These are phyloP conservation scores for Perdita meconis DNA, from an alignment of 2,888 invertebrate genomes.

Conservation along the genomic window DNA sequence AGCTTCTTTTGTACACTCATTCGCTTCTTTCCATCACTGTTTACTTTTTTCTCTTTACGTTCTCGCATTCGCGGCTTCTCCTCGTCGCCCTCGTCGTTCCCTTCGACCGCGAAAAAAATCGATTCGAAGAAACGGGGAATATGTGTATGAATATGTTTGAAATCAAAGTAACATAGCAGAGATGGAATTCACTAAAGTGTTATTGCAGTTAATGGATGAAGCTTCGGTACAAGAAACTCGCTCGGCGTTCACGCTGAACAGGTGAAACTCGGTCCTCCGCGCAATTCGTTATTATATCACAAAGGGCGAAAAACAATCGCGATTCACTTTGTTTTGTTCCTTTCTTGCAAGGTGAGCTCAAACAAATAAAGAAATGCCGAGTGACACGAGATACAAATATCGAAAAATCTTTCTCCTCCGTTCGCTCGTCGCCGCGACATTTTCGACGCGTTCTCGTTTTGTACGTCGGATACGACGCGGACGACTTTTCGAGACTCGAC, in stretches of 20 bases:
- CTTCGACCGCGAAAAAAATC: neutral
- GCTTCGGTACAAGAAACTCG: slow-evolving; percentile 42
- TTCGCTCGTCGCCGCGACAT: slow-evolving; percentile 22
- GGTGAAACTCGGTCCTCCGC: slow-evolving; percentile 23
- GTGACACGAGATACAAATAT: neutral
- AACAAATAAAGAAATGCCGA: slow-evolving; percentile 6
- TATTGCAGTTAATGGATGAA: slow-evolving; percentile 48
- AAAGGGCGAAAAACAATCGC: slow-evolving; percentile 27
- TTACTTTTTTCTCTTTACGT: too few species aligned
- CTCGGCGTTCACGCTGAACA: slow-evolving; percentile 16
- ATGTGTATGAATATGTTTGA: neutral
- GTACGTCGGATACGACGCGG: slow-evolving; percentile 29
- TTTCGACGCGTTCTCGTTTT: slow-evolving; percentile 50
- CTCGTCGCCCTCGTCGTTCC: neutral
- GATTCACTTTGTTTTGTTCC: slow-evolving; percentile 2
- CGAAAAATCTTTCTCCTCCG: slow-evolving; percentile 1
- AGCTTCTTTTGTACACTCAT: slow-evolving; percentile 13
- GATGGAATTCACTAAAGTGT: slow-evolving; percentile 45
- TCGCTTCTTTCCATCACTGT: slow-evolving; percentile 1
- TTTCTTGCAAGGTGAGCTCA: neutral
- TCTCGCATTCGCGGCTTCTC: neutral
- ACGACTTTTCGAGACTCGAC: slow-evolving; percentile 51
- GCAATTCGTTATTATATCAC: slow-evolving; percentile 21
- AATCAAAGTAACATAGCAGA: slow-evolving; percentile 33
- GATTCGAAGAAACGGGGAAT: neutral